Percentiles rank a stretch among this genome's conserved stretches.
Evolutionary conservation across 2,113 vertebrate species (phyloP).

Genomic region (Atractosteus spatula): DNA sequence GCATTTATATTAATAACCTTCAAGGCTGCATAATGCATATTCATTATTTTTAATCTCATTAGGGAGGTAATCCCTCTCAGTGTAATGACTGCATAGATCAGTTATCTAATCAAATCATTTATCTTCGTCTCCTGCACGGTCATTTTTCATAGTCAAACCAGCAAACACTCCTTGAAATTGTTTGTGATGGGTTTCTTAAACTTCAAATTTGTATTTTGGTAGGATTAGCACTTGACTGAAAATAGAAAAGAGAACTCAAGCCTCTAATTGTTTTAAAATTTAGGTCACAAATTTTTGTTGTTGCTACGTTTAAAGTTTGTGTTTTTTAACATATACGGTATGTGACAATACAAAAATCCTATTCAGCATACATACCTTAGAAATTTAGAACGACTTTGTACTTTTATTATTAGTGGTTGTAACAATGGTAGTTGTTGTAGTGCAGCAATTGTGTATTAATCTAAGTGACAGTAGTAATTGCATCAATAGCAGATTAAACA

Average conservation of each 20-base stretch:
- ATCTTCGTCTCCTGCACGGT: constrained; percentile 22
- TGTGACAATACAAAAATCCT: too few relatives aligned
- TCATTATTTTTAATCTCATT: constrained; percentile 42
- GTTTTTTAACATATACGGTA: too few relatives aligned
- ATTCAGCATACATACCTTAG: too few relatives aligned
- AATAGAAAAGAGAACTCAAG: not conserved
- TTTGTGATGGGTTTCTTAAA: constrained; percentile 4
- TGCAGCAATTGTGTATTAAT: too few relatives aligned
- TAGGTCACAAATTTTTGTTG: too few relatives aligned
- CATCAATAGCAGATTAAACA: too few relatives aligned
- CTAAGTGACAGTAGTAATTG: too few relatives aligned
- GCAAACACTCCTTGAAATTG: not conserved
- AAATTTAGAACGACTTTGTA: too few relatives aligned
- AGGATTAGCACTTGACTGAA: not conserved
- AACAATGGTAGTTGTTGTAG: too few relatives aligned
- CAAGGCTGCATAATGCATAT: constrained; percentile 35
- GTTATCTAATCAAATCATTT: constrained; percentile 41
- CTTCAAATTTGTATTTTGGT: not conserved
- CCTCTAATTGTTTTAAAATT: not conserved
- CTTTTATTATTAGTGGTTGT: too few relatives aligned
- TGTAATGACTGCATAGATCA: constrained; percentile 33
- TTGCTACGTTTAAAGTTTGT: too few relatives aligned
- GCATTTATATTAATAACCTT: constrained; percentile 35
- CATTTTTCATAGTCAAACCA: constrained; percentile 19
- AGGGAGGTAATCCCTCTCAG: constrained; percentile 31